phyloP scores from a whole-genome alignment of 2,888 invertebrate genomes.

The Lasius fuliginosus region DNA sequence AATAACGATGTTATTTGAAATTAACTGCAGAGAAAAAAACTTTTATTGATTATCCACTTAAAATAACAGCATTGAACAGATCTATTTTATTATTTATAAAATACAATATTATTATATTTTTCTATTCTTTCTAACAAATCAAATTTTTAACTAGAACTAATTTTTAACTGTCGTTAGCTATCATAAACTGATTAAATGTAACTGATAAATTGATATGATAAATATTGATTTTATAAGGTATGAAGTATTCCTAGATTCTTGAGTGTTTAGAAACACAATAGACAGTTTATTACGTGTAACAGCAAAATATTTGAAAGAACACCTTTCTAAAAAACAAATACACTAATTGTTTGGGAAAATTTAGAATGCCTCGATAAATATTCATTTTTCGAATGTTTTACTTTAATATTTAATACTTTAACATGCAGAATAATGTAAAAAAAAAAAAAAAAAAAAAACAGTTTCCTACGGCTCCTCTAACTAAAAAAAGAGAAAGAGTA shows the following conservation, averaged over 20 bases:
- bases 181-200: background rate
- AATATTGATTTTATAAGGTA: background rate
- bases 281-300: background rate
- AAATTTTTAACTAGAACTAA: background rate
- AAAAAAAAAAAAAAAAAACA: background rate
- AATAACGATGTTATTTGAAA: background rate
- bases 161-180: background rate
- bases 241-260: background rate
- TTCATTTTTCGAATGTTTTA: background rate
- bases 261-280: slow-evolving; percentile 14
- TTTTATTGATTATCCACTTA: background rate
- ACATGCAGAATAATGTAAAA: background rate
- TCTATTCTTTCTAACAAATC: background rate
- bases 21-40: background rate
- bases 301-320: background rate
- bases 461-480: background rate
- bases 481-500: background rate
- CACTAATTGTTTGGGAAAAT: background rate
- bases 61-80: background rate
- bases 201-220: too few species aligned
- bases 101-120: background rate
- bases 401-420: background rate
- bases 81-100: slow-evolving; percentile 14
- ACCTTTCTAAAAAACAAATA: background rate
- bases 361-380: background rate